Conservation (phyloP, 2,888 invertebrate species). For the Parapristionchus giblindavisi region DNA sequence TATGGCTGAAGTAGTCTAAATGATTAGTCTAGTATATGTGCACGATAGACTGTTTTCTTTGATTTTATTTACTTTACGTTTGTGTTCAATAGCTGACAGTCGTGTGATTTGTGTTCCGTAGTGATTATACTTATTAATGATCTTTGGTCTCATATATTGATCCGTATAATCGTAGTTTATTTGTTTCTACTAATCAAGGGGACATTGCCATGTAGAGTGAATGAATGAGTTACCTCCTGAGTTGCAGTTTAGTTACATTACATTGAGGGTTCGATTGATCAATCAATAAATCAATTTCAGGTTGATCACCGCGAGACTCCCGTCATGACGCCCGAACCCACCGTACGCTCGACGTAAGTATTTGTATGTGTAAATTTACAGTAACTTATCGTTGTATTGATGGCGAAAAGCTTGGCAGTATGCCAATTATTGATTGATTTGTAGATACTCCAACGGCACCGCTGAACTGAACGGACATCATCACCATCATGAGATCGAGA, state of each 20-base stretch:
- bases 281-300: constrained; percentile 2
- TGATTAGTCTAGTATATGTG: too few species aligned
- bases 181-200: too few species aligned
- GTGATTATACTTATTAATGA: too few species aligned
- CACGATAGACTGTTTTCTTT: too few species aligned
- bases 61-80: too few species aligned
- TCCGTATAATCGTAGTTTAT: too few species aligned
- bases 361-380: not conserved
- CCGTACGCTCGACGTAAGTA: constrained; percentile 10
- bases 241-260: constrained; percentile 14
- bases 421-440: constrained; percentile 4
- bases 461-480: constrained; percentile 34
- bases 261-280: not conserved
- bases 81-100: too few species aligned
- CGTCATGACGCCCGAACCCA: constrained; percentile 35
- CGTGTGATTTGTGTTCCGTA: too few species aligned
- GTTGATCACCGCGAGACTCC: constrained; percentile 34
- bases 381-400: not conserved
- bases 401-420: not conserved
- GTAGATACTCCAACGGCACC: constrained; percentile 32
- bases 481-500: constrained; percentile 39
- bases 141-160: too few species aligned
- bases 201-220: too few species aligned
- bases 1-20: too few species aligned
- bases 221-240: too few species aligned